Percentiles rank a stretch among this genome's conserved stretches.
phyloP scores from a whole-genome alignment of 1,140 invertebrate species.

The Pseudoatta argentina region DNA sequence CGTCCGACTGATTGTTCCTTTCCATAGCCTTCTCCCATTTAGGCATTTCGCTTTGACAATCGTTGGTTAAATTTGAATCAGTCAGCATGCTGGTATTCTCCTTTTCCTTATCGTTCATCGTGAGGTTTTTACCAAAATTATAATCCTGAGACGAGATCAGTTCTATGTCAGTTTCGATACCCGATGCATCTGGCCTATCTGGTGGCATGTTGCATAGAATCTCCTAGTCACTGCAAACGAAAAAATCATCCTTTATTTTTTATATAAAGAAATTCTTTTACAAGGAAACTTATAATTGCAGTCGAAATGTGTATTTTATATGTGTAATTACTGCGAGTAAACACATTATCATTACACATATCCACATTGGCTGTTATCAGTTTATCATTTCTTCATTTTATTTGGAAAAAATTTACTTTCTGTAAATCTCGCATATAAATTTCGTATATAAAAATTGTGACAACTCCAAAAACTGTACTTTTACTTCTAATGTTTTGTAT shows the following conservation, averaged over 20 bases:
- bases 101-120: slow-evolving; percentile 79
- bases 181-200: slow-evolving; percentile 84
- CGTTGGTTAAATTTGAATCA: slow-evolving; percentile 70
- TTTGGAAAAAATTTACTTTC: too few relatives aligned
- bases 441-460: too few relatives aligned
- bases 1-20: slow-evolving; percentile 87
- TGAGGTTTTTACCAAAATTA: slow-evolving; percentile 75
- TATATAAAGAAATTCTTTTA: not conserved
- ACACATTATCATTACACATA: too few relatives aligned
- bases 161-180: slow-evolving; percentile 78
- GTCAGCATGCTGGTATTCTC: slow-evolving; percentile 75
- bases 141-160: slow-evolving; percentile 78
- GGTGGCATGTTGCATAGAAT: slow-evolving; percentile 82
- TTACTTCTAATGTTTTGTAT: not conserved
- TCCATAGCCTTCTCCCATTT: slow-evolving; percentile 72
- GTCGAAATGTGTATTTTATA: too few relatives aligned
- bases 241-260: not conserved
- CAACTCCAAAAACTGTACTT: not conserved
- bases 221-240: slow-evolving; percentile 80
- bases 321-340: too few relatives aligned
- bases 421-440: too few relatives aligned
- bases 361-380: too few relatives aligned
- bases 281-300: too few relatives aligned
- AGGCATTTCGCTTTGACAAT: slow-evolving; percentile 71
- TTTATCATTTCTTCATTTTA: too few relatives aligned